Base-by-base conservation (phyloP, 2,888 invertebrate species). In the Deroplatys truncata region DNA sequence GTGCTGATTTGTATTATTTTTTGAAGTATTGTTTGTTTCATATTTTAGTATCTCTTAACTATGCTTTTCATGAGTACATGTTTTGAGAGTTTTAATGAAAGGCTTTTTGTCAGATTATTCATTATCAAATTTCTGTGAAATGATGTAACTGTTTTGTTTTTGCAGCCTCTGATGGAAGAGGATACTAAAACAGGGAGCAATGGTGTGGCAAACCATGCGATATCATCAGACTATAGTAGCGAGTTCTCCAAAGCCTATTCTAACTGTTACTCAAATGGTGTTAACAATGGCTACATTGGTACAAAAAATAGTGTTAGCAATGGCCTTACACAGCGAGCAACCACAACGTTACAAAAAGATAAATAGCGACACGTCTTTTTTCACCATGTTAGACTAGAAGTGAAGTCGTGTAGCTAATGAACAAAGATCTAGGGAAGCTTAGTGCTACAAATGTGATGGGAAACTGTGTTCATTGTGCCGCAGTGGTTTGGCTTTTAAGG, bases 131-230 rank as follows among this genome's bases (percentile, higher is more conserved):
- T 13, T 43, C 7, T 43, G 13, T 43, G 43, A 43, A 43, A 43
- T 43, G 1, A 1, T 35, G 35, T 8, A 35, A 43, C 13, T 43
- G 5, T 85, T 72, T 89, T 90, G 28, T 88, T 84, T 82, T 93
- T 94, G 2, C 94, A 96, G 96, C 96, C 96, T 91, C 95, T 97
- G n/a, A 92, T 96, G 93, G 96, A 95, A 56, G 90, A 91, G 16
- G 72, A 84, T 29, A 88, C 89, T 49, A 90, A 88, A 16, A 88
- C 84, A 13, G 89, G 90, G 72, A 88, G 89, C 35, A 91, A 91
- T 87, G 90, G 88, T 29, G 90, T 91, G 82, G 90, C 89, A 20
- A 90, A 91, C 85, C 90, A 90, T 85, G 85, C 35, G 49, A n/a
- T 89, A 29, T 35, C 88, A 15, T 87, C 89, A 85, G 90, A 91